Conservation (phyloP, 2,888 invertebrate species). For the Chalcis sispes region DNA sequence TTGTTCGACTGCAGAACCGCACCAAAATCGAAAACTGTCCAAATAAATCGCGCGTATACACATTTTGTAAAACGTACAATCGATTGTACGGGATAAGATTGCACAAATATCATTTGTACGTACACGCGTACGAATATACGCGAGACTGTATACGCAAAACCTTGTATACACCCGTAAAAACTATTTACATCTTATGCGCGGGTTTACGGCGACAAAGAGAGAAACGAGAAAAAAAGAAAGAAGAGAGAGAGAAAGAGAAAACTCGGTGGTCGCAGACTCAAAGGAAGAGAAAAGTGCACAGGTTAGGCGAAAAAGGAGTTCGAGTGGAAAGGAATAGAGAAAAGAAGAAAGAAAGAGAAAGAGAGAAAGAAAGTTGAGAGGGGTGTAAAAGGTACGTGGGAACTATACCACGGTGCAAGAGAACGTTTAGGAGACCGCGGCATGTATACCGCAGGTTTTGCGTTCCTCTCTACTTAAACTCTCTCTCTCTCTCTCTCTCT, state of each 20-base stretch:
- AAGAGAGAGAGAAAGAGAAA: not conserved
- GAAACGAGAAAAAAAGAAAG: not conserved
- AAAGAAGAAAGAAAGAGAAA: not conserved
- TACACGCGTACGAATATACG: too few species aligned
- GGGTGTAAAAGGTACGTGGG: conserved; percentile 70
- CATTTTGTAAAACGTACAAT: too few species aligned
- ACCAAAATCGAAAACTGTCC: too few species aligned
- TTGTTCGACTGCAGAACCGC: too few species aligned
- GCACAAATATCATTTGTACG: too few species aligned
- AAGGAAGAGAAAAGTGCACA: not conserved
- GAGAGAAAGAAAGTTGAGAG: conserved; percentile 24
- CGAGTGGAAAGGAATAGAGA: not conserved
- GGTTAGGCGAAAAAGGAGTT: not conserved
- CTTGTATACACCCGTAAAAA: too few species aligned
- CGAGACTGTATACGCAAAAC: too few species aligned
- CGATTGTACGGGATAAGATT: too few species aligned
- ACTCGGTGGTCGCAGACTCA: not conserved
- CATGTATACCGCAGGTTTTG: conserved; percentile 57
- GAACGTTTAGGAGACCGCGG: conserved; percentile 47
- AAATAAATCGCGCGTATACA: too few species aligned
- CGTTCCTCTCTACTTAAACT: conserved; percentile 36
- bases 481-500: not conserved
- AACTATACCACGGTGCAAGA: conserved; percentile 68
- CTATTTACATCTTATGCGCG: not conserved
- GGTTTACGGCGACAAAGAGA: not conserved